Evolutionary conservation across 2,888 invertebrate species (phyloP).

Genomic region (Dione juno): DNA sequence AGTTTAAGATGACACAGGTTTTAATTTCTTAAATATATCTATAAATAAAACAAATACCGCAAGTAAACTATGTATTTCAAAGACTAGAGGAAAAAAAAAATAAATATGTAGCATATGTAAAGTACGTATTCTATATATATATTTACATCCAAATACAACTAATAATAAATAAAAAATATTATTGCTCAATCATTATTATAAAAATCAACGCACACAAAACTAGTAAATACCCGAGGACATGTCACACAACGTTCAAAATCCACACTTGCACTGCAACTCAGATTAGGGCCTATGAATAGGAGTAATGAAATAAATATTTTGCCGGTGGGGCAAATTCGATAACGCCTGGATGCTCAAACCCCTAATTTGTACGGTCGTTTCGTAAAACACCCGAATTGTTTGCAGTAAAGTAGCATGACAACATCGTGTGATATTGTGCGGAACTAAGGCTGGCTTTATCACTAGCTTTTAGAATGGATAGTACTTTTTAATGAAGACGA

Average conservation of each 20-base stretch:
- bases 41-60: too few relatives aligned
- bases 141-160: not conserved
- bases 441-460: slow-evolving; percentile 51
- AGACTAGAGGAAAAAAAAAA: too few relatives aligned
- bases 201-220: not conserved
- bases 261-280: slow-evolving; percentile 59
- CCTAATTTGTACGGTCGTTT: slow-evolving; percentile 75
- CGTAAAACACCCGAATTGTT: slow-evolving; percentile 73
- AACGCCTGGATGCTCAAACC: slow-evolving; percentile 74
- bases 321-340: slow-evolving; percentile 78
- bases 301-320: slow-evolving; percentile 84
- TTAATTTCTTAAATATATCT: too few relatives aligned
- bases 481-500: slow-evolving; percentile 5
- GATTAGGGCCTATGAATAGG: slow-evolving; percentile 81
- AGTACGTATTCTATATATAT: too few relatives aligned
- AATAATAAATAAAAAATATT: not conserved
- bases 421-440: slow-evolving; percentile 69
- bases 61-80: too few relatives aligned
- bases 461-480: slow-evolving; percentile 25
- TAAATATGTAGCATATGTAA: too few relatives aligned
- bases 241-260: slow-evolving; percentile 40
- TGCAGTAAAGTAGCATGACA: slow-evolving; percentile 69
- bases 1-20: not conserved
- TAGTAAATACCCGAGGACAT: not conserved
- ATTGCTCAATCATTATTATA: not conserved